Base-by-base conservation (phyloP, 2,888 invertebrate genomes). In the Scotopteryx bipunctaria region DNA sequence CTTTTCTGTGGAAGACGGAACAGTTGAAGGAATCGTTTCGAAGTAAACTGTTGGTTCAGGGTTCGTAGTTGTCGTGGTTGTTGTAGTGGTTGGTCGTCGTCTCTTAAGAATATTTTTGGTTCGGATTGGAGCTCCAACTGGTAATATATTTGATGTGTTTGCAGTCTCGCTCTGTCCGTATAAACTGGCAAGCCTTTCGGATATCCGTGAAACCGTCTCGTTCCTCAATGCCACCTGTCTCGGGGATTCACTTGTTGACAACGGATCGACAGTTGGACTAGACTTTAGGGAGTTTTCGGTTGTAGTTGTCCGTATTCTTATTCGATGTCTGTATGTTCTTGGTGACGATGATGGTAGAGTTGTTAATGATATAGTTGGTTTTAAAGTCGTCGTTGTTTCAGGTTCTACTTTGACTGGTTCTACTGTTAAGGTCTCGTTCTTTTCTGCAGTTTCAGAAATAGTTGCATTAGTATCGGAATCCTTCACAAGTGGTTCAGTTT, bases 81-180 rank as follows among this genome's bases (percentile, higher is more conserved):
- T 91, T 3, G 91, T 89, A 3, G 91, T 91, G 3, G 91, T 89
- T 2, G 87, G 86, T 42, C 91, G 80, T 61, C 89, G 81, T 63
- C 91, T 71, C 59, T 68, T 76, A 2, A 75, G 63, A 49, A 74
- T 73, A 67, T 79, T 83, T 61, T 81, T 85, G 31, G 84, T 75
- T 68, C 77, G 75, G 42, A 76, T 66, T 5, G 54, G 31, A 25
- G 38, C 21, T 6, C 43, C 47, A 32, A 2, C 21, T 9, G 75
- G 74, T 38, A 14, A 23, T 40, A 73, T 76, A 6, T 71, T 73
- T 56, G 69, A 73, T 25, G 72, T 75, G 62, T 72, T 78, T 17
- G 78, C 81, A 52, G 72, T 69, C 27, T 75, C 75, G 52, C 66
- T 79, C 55, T 75, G 81, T 51, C 69, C 74, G 45, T 78, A 85